Conservation (phyloP, 2,888 invertebrate genomes). For the Onchidella celtica region DNA sequence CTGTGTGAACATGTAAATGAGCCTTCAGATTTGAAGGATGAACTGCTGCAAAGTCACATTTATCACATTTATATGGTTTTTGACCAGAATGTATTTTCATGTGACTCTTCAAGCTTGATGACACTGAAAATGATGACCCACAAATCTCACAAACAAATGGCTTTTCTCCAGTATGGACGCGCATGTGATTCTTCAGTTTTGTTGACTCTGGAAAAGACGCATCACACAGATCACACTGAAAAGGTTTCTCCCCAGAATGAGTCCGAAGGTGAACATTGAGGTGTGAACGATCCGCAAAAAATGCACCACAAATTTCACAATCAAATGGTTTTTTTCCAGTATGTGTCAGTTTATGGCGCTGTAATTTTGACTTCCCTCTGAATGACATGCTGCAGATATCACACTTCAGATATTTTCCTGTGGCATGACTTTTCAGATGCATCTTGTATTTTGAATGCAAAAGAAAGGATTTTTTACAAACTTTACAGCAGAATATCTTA, state of each 20-base stretch:
- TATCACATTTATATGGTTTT: constrained; percentile 42
- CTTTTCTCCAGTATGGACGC: constrained; percentile 38
- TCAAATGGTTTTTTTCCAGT: constrained; percentile 33
- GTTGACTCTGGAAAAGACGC: constrained; percentile 46
- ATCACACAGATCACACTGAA: constrained; percentile 41
- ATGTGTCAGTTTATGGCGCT: constrained; percentile 24
- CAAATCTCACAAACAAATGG: constrained; percentile 38
- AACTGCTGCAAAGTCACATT: constrained; percentile 42
- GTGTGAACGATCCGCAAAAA: constrained; percentile 37
- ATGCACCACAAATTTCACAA: constrained; percentile 37
- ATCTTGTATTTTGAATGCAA: not conserved
- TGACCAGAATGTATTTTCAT: constrained; percentile 45
- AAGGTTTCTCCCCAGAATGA: constrained; percentile 48
- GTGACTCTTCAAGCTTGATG: constrained; percentile 41
- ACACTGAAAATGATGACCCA: constrained; percentile 6
- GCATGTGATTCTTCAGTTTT: constrained; percentile 36
- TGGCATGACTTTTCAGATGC: constrained; percentile 33
- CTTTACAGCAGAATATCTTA: too few relatives aligned
- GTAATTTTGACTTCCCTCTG: constrained; percentile 29
- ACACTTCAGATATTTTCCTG: constrained; percentile 35
- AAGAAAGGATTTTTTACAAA: constrained; percentile 29
- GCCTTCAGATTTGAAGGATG: constrained; percentile 39
- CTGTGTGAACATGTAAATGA: constrained; percentile 40
- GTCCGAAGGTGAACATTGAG: constrained; percentile 35
- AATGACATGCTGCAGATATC: constrained; percentile 23